phyloP scores from a whole-genome alignment of 1,140 invertebrate species.

The Anoplophora glabripennis region DNA sequence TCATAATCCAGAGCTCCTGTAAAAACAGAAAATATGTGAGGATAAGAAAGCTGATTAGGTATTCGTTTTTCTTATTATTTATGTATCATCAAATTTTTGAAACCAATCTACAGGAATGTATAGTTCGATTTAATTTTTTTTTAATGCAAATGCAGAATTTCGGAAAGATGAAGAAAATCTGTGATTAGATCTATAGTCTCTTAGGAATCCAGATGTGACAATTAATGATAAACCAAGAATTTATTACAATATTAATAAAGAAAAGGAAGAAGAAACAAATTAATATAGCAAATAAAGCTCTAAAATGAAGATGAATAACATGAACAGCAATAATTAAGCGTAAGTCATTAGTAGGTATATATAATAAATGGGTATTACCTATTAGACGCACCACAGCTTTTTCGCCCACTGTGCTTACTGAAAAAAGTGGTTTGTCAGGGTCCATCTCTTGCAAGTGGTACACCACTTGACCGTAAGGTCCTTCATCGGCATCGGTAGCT shows the following conservation, averaged over 20 bases:
- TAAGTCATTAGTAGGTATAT: too few species aligned
- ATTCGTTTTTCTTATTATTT: neutral
- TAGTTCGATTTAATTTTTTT: too few species aligned
- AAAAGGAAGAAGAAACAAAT: neutral
- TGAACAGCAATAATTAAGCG: too few species aligned
- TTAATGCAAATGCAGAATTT: too few species aligned
- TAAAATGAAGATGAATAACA: too few species aligned
- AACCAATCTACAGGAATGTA: too few species aligned
- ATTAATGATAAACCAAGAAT: neutral
- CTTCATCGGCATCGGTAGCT: slow-evolving; percentile 85
- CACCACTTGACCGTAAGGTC: slow-evolving; percentile 82
- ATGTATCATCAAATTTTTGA: too few species aligned
- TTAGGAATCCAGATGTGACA: too few species aligned
- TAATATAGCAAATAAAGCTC: neutral
- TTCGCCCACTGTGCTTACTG: slow-evolving; percentile 78
- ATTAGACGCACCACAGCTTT: slow-evolving; percentile 81
- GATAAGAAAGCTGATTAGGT: neutral
- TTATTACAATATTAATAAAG: neutral
- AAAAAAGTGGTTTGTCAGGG: slow-evolving; percentile 73
- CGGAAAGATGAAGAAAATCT: too few species aligned
- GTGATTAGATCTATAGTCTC: too few species aligned
- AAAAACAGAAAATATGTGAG: slow-evolving; percentile 4
- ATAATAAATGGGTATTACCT: too few species aligned
- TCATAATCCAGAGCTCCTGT: slow-evolving; percentile 76
- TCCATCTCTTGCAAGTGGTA: slow-evolving; percentile 65